phyloP scores from a whole-genome alignment of 2,113 vertebrate genomes.

The Sprattus sprattus region DNA sequence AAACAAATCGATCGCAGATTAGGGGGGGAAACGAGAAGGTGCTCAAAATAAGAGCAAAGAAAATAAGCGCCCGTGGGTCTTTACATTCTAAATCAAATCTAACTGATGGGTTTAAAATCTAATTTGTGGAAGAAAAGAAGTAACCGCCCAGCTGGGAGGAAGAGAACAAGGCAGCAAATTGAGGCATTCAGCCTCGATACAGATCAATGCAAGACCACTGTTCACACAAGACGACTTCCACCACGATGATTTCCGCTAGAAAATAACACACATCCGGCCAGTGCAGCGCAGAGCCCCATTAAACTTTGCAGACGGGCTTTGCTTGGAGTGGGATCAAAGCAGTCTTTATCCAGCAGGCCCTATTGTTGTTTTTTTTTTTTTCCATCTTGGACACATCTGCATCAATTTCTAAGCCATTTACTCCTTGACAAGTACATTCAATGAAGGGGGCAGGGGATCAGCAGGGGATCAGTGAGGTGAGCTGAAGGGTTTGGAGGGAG shows the following conservation, averaged over 20 bases:
- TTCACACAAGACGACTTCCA: background rate
- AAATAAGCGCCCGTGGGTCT: constrained; percentile 34
- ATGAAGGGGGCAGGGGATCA: background rate
- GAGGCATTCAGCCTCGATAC: constrained; percentile 26
- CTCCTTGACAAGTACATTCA: background rate
- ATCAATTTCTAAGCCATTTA: constrained; percentile 2
- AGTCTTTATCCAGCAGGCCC: background rate
- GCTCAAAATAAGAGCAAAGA: constrained; percentile 36
- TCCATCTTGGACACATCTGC: background rate
- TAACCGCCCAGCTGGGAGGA: constrained; percentile 8
- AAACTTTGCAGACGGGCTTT: background rate
- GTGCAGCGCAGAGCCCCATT: background rate
- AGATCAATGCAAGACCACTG: constrained; percentile 16
- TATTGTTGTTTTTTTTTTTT: background rate
- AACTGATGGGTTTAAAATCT: constrained; percentile 46
- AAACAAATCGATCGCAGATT: constrained; percentile 56
- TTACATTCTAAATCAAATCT: constrained; percentile 48
- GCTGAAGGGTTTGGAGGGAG: background rate
- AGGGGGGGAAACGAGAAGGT: constrained; percentile 35
- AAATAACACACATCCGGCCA: constrained; percentile 1
- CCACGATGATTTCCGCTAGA: constrained; percentile 6
- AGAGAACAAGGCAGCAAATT: constrained; percentile 1
- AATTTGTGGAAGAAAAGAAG: constrained; percentile 44
- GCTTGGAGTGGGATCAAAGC: constrained; percentile 6
- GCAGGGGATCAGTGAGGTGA: background rate